Conservation (phyloP, 1,140 invertebrate species). For the Agrypnia vestita region DNA sequence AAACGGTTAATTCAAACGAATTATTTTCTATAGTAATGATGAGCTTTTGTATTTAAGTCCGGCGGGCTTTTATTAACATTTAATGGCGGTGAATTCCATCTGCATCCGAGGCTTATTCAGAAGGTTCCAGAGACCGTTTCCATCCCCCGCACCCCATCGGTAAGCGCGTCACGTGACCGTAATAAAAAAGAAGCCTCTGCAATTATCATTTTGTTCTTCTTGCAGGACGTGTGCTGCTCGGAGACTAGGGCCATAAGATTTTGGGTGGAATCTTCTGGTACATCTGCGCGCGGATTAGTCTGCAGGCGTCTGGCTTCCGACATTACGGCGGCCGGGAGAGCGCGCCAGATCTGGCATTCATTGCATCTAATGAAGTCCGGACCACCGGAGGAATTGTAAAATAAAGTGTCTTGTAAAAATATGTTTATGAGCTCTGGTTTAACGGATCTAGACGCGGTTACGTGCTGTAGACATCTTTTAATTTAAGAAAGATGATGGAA, state of each 20-base stretch:
- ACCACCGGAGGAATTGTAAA: not conserved
- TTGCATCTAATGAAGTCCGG: constrained; percentile 28
- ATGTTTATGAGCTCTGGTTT: not conserved
- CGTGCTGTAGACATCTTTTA: no score
- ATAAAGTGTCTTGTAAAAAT: constrained; percentile 12
- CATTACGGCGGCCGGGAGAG: constrained; percentile 5
- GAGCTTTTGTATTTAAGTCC: no score
- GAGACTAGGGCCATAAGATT: constrained; percentile 7
- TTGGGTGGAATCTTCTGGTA: constrained; percentile 15
- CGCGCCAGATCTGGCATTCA: not conserved
- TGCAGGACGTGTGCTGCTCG: constrained; percentile 32
- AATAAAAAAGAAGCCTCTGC: constrained; percentile 54
- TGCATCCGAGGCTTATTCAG: no score
- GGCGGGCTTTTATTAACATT: no score
- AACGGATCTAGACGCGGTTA: no score
- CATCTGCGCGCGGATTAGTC: constrained; percentile 36
- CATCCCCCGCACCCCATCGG: not conserved
- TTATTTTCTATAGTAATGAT: no score
- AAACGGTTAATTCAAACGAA: no score
- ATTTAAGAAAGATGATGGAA: no score
- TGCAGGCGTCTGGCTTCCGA: constrained; percentile 38
- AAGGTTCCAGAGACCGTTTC: not conserved
- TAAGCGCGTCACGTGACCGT: constrained; percentile 53
- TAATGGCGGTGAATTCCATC: no score
- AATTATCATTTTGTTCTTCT: constrained; percentile 59